These are phyloP conservation scores for Xiphydria camelus DNA, from an alignment of 2,888 invertebrate genomes.

Conservation along the genomic window DNA sequence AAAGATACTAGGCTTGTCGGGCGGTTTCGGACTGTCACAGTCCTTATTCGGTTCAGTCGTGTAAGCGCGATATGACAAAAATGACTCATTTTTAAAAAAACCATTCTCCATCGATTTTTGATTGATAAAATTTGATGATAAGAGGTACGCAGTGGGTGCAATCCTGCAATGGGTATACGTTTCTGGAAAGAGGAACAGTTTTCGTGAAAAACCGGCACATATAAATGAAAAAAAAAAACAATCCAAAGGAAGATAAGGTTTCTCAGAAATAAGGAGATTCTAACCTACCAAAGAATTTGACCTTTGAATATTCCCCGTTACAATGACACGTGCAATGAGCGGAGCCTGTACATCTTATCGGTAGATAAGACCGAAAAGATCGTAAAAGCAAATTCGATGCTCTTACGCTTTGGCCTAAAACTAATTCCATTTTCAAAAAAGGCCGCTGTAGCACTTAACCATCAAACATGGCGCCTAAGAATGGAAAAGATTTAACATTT, in stretches of 20 bases:
- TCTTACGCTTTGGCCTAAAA: slow-evolving; percentile 30
- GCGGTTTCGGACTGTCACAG: slow-evolving; percentile 13
- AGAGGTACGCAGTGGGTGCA: neutral
- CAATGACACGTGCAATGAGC: slow-evolving; percentile 25
- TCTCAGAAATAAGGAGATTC: slow-evolving; percentile 12
- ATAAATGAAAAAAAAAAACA: neutral
- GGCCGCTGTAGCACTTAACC: neutral
- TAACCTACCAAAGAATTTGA: slow-evolving; percentile 16
- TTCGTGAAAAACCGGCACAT: too few relatives aligned
- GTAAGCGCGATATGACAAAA: slow-evolving; percentile 1
- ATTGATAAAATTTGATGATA: neutral
- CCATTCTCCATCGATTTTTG: neutral
- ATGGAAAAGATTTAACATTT: too few relatives aligned
- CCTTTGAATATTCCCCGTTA: slow-evolving; percentile 22
- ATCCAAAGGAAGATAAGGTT: neutral
- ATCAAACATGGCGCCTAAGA: too few relatives aligned
- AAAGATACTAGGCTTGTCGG: slow-evolving; percentile 67
- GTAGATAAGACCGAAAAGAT: slow-evolving; percentile 14
- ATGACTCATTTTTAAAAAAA: neutral
- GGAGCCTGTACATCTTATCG: slow-evolving; percentile 19
- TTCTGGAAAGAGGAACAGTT: too few relatives aligned
- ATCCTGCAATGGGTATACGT: slow-evolving; percentile 12
- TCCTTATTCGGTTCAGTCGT: slow-evolving; percentile 12
- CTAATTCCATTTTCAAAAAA: slow-evolving; percentile 32
- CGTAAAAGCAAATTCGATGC: slow-evolving; percentile 22